phyloP scores from a whole-genome alignment of 2,888 invertebrate genomes.

The Noctuana brunneofusca region DNA sequence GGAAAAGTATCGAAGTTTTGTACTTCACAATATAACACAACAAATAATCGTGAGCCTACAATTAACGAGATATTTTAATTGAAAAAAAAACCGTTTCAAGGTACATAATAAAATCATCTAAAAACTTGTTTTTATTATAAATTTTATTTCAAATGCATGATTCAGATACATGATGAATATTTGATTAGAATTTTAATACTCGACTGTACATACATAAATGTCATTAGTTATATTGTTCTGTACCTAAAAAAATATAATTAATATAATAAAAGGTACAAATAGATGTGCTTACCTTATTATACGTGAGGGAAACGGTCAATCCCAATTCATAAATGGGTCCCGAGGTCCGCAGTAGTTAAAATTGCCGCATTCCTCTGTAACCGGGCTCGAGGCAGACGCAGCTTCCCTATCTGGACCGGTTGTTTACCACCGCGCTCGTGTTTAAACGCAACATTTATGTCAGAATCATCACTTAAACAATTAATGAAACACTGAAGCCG shows the following conservation, averaged over 20 bases:
- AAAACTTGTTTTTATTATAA: too few species aligned
- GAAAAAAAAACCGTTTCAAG: too few species aligned
- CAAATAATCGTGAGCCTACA: too few species aligned
- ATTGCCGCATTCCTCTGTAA: conserved; percentile 81
- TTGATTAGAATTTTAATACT: background rate
- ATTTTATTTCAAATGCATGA: too few species aligned
- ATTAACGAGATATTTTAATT: too few species aligned
- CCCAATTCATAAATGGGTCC: conserved; percentile 73
- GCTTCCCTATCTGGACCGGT: conserved; percentile 78
- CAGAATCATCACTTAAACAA: conserved; percentile 70
- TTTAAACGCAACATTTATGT: conserved; percentile 48
- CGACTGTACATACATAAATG: background rate
- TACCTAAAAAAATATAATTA: background rate
- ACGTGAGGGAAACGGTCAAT: conserved; percentile 60
- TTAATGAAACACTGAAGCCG: conserved; percentile 59
- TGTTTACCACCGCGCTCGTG: conserved; percentile 53
- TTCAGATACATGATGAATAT: background rate
- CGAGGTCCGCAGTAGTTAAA: conserved; percentile 80
- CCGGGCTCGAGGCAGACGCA: conserved; percentile 76
- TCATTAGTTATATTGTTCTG: background rate
- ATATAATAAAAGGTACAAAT: background rate
- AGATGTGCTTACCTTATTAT: conserved; percentile 61
- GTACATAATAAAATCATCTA: too few species aligned
- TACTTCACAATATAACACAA: too few species aligned
- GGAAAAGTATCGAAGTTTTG: too few species aligned